Evolutionary conservation across 2,888 invertebrate species (phyloP).

Genomic region (Apotomis capreana): DNA sequence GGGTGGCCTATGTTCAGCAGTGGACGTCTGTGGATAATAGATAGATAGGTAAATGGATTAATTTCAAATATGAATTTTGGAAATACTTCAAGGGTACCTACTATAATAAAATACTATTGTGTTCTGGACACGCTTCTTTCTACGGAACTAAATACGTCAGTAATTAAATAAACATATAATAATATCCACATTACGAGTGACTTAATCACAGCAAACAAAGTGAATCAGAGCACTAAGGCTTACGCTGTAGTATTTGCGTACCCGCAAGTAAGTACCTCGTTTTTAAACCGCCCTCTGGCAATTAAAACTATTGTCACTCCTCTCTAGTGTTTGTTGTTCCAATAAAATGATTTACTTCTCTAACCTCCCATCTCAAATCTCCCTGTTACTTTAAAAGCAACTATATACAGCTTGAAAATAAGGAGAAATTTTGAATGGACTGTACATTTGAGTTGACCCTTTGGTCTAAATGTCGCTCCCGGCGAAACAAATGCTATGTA

Average conservation of each 20-base stretch:
- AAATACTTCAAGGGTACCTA: too few relatives aligned
- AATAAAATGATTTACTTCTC: slow-evolving; percentile 8
- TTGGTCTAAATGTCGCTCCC: neutral
- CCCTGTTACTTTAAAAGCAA: neutral
- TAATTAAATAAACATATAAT: neutral
- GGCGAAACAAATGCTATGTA: slow-evolving; percentile 27
- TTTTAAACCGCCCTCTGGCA: slow-evolving; percentile 27
- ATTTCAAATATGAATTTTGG: too few relatives aligned
- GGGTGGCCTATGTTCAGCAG: too few relatives aligned
- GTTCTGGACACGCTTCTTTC: too few relatives aligned
- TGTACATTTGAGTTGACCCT: neutral
- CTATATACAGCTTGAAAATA: neutral
- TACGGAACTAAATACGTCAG: too few relatives aligned
- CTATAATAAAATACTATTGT: too few relatives aligned
- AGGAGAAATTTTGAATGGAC: neutral
- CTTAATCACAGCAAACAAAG: slow-evolving; percentile 6
- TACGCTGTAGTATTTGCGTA: slow-evolving; percentile 2
- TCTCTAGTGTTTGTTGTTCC: slow-evolving; percentile 29
- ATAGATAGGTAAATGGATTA: too few relatives aligned
- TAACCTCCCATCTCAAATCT: neutral
- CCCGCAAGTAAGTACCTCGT: slow-evolving; percentile 15
- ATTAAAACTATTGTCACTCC: slow-evolving; percentile 36
- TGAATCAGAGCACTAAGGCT: slow-evolving; percentile 16
- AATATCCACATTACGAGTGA: neutral
- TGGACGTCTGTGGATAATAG: too few relatives aligned